These are phyloP conservation scores for Hirtodrosophila trivittata DNA, from an alignment of 2,888 invertebrate species.

Conservation along the genomic window DNA sequence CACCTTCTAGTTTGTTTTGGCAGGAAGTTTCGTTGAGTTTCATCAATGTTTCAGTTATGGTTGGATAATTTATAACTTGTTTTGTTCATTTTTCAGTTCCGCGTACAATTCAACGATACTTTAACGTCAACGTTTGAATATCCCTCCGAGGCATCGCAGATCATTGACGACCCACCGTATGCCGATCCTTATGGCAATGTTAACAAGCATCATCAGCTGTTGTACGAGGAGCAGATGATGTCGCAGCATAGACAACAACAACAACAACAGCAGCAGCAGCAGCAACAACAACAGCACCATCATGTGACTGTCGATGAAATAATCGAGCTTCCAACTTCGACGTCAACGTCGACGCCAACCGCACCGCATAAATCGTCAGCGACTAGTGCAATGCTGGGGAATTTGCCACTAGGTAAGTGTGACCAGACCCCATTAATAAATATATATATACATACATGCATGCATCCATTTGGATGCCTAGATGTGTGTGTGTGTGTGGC, in stretches of 20 bases:
- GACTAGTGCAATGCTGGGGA: constrained; percentile 82
- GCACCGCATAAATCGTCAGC: constrained; percentile 53
- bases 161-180: constrained; percentile 87
- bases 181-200: constrained; percentile 74
- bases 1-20: too few species aligned
- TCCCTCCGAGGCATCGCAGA: constrained; percentile 93
- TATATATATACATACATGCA: constrained; percentile 13
- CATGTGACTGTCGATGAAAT: constrained; percentile 83
- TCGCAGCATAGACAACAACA: constrained; percentile 54
- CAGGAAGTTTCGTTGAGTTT: too few species aligned
- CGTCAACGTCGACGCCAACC: constrained; percentile 39
- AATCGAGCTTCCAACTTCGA: constrained; percentile 81
- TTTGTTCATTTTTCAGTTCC: constrained; percentile 87
- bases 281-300: constrained; percentile 73
- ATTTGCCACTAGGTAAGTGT: constrained; percentile 83
- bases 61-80: background rate
- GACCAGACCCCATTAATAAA: constrained; percentile 10
- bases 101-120: constrained; percentile 94
- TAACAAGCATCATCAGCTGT: constrained; percentile 66
- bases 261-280: constrained; percentile 44
- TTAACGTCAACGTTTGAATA: constrained; percentile 96
- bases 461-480: constrained; percentile 4
- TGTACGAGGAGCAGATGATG: constrained; percentile 70
- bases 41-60: too few species aligned
- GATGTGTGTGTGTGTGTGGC: constrained; percentile 1